Percentiles rank a stretch among this genome's conserved stretches.
Evolutionary conservation across 1,140 invertebrate species (phyloP).

Genomic region (Akabosia matsudoensis): DNA sequence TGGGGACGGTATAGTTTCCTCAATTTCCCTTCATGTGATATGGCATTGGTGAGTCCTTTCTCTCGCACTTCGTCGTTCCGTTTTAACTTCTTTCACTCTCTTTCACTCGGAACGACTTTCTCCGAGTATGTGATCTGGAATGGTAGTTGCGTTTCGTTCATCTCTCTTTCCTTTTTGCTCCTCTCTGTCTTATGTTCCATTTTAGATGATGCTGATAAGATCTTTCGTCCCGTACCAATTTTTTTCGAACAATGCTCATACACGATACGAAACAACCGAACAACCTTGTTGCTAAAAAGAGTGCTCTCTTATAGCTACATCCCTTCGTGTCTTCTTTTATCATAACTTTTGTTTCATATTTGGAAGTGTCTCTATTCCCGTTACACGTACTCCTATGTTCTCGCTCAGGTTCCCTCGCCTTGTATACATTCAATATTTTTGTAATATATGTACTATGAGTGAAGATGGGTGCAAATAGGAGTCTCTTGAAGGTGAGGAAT

Average conservation of each 20-base stretch:
- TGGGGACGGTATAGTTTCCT: not conserved
- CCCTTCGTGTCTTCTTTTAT: too few species aligned
- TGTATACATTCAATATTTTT: too few species aligned
- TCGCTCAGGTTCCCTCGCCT: too few species aligned
- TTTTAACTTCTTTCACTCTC: slow-evolving; percentile 19
- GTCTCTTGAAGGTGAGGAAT: not conserved
- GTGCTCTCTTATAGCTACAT: not conserved
- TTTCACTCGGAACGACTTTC: slow-evolving; percentile 17
- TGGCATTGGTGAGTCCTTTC: not conserved
- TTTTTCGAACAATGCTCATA: not conserved
- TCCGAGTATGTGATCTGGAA: not conserved
- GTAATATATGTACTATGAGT: too few species aligned
- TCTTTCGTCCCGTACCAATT: not conserved
- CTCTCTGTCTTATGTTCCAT: not conserved
- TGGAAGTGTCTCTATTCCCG: too few species aligned
- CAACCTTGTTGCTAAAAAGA: too few species aligned
- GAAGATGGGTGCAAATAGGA: not conserved
- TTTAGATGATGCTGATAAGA: not conserved
- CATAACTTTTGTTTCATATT: too few species aligned
- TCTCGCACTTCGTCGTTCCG: not conserved
- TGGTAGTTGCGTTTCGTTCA: not conserved
- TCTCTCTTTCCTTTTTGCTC: not conserved
- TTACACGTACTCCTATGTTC: too few species aligned
- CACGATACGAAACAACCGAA: not conserved
- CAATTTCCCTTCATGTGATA: not conserved